A percentile compares a stretch with the other conserved stretches of the same genome.
phyloP scores from a whole-genome alignment of 1,140 invertebrate species.

The Lamellibrachia luymesi region DNA sequence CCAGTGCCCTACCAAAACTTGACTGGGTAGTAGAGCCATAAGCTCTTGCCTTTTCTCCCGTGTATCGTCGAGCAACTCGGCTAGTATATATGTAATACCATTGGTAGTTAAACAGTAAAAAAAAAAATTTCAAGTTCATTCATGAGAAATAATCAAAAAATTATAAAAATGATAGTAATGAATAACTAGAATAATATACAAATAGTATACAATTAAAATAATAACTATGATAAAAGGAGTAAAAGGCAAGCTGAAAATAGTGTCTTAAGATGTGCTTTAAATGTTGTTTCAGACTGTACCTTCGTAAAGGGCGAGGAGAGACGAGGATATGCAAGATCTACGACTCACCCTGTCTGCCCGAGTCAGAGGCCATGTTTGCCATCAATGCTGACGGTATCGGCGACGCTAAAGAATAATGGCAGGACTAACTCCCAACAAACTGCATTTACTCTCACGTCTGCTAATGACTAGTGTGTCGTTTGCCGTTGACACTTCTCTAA shows the following conservation, averaged over 20 bases:
- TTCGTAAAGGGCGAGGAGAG: slow-evolving; percentile 94
- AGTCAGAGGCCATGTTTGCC: slow-evolving; percentile 96
- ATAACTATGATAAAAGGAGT: neutral
- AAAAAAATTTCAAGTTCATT: no score
- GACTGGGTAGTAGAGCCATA: no score
- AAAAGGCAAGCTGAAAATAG: no score
- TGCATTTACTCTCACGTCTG: neutral
- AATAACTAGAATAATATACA: neutral
- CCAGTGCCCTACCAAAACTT: no score
- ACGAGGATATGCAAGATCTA: slow-evolving; percentile 98
- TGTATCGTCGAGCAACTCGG: no score
- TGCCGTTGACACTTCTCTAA: no score
- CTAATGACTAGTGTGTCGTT: neutral
- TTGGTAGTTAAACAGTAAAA: no score
- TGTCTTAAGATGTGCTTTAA: slow-evolving; percentile 15
- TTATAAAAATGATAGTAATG: no score
- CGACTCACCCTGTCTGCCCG: slow-evolving; percentile 96
- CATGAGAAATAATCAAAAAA: no score
- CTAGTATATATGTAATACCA: no score
- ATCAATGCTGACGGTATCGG: slow-evolving; percentile 94
- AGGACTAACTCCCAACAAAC: neutral
- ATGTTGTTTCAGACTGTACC: slow-evolving; percentile 70
- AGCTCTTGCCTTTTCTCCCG: no score
- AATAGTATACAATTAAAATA: neutral
- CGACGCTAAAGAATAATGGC: slow-evolving; percentile 79